Conservation (phyloP, 2,797 vertebrate species). For the Amblyopsis hoosieri region DNA sequence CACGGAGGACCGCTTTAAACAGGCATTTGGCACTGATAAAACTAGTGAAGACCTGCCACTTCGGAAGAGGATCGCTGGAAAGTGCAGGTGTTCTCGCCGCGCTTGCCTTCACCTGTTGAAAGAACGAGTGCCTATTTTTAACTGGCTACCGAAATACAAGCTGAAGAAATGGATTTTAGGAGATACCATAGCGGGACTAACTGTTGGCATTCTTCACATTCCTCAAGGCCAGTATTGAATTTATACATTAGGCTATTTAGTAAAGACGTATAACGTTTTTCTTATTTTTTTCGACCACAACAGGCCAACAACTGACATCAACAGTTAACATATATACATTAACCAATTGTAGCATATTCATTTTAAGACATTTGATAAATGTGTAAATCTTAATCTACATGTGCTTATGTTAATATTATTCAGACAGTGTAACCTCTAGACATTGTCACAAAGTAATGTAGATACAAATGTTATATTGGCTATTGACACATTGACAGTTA, state of each 20-base stretch:
- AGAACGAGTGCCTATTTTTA: constrained; percentile 80
- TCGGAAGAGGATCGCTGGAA: constrained; percentile 59
- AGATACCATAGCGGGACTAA: constrained; percentile 86
- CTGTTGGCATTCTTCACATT: constrained; percentile 91
- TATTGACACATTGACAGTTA: background rate
- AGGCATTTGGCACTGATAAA: constrained; percentile 75
- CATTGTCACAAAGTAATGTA: background rate
- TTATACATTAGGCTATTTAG: background rate
- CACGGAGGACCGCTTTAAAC: constrained; percentile 84
- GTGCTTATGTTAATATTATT: too few relatives aligned
- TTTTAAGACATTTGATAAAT: too few relatives aligned
- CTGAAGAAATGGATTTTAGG: constrained; percentile 87
- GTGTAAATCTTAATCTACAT: too few relatives aligned
- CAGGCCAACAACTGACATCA: too few relatives aligned
- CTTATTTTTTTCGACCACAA: too few relatives aligned
- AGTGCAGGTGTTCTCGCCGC: constrained; percentile 77
- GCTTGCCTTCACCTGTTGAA: constrained; percentile 77
- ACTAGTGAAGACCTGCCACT: constrained; percentile 52
- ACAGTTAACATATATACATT: too few relatives aligned
- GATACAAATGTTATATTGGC: too few relatives aligned
- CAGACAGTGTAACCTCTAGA: background rate
- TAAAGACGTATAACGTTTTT: too few relatives aligned
- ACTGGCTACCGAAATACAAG: constrained; percentile 87
- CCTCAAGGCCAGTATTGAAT: constrained; percentile 84
- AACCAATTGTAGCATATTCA: too few relatives aligned